Base-by-base conservation (phyloP, 2,113 vertebrate genomes). In the Caloenas nicobarica region DNA sequence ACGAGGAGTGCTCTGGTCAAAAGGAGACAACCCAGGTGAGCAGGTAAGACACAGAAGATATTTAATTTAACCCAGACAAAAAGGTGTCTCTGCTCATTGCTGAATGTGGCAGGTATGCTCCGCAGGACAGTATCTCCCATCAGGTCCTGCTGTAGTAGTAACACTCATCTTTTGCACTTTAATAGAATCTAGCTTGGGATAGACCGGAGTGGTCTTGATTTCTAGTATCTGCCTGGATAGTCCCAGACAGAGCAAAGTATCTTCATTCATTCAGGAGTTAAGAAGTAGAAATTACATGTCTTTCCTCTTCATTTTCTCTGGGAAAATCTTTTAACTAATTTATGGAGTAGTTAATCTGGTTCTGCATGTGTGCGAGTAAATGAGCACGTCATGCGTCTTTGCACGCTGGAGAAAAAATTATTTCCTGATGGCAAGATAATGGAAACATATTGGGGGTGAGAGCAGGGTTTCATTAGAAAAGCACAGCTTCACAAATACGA, bases 251-350 rank as follows among this genome's bases (percentile, higher is more conserved):
- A 61, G 31, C 21, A 68, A 34, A 66, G 64, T 19, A 29, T 91
- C 86, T 76, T 84, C 58, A 64, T 84, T 57, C 74, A 62, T 85
- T 82, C 25, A 33, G 64, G 56, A 78, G 64, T 5, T 70, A 58
- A 80, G 74, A 73, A 88, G 85, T 76, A 51, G 82, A 91, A 96
- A 94, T 93, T 88, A 46, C n/a, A 16, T 16, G 26, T 70, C 81
- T 91, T 94, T 81, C 64, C 85, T 95, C 87, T 84, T 92, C 80
- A 71, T 96, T 96, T 94, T 94, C 92, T 78, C 80, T 95, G 77
- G 48, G 76, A 95, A 94, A 96, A 95, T 73, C 93, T 96, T 90
- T 51, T 96, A 81, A 94, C 88, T 96, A 95, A 95, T 96, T 97
- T 92, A 96, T 90, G 72, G 85, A 95, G 92, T 86, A 71, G 77